Percentiles rank a stretch among this genome's conserved stretches.
phyloP scores from a whole-genome alignment of 2,113 vertebrate genomes.

The Noctilio leporinus region DNA sequence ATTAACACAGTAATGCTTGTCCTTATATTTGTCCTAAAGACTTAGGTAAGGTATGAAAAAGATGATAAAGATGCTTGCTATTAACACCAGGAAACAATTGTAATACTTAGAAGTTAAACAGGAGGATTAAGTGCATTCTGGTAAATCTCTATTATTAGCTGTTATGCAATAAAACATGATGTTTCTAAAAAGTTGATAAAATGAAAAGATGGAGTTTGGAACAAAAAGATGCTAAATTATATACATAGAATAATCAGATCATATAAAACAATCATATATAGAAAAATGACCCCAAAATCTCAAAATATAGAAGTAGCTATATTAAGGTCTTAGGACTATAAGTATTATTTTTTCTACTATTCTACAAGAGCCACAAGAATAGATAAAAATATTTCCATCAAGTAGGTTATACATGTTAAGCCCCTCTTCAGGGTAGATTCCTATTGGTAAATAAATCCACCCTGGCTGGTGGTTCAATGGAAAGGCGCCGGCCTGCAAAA shows the following conservation, averaged over 20 bases:
- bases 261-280: neutral
- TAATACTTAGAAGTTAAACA: neutral
- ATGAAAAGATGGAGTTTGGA: neutral
- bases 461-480: too few species aligned
- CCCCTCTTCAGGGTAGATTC: neutral
- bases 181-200: neutral
- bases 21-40: neutral
- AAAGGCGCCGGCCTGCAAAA: too few species aligned
- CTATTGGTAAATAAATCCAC: too few species aligned
- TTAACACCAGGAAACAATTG: neutral
- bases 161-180: neutral
- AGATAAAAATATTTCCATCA: neutral
- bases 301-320: neutral
- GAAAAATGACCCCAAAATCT: neutral
- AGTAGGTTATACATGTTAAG: neutral
- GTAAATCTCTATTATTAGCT: neutral
- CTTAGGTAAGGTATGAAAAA: neutral
- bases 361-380: neutral
- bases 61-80: neutral
- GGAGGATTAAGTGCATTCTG: neutral
- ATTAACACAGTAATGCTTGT: neutral
- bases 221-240: neutral
- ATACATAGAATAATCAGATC: neutral
- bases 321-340: neutral
- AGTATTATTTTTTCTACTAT: neutral